phyloP scores from a whole-genome alignment of 2,797 vertebrate species.

The Gambelia wislizenii region DNA sequence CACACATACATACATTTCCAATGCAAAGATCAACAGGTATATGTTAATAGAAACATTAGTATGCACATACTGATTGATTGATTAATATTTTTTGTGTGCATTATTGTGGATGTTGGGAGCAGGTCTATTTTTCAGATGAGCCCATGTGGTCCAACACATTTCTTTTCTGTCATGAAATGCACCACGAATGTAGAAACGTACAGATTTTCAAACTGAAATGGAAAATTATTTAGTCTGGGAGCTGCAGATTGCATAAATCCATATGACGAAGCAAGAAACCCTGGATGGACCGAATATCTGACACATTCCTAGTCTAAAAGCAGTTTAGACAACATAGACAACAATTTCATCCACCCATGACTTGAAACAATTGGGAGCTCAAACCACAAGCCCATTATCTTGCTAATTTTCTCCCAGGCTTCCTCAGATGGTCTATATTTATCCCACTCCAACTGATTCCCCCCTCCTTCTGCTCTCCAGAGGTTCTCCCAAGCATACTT shows the following conservation, averaged over 20 bases:
- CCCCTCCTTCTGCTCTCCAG: neutral
- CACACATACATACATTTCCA: too few species aligned
- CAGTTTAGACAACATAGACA: neutral
- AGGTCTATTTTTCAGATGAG: too few species aligned
- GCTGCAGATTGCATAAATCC: neutral
- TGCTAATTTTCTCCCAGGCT: neutral
- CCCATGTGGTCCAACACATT: too few species aligned
- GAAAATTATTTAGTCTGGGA: neutral
- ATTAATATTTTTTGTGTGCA: too few species aligned
- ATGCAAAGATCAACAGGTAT: too few species aligned
- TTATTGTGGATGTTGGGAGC: too few species aligned
- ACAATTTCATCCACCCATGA: neutral
- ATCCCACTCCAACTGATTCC: neutral
- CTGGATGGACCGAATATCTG: neutral
- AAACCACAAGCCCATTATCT: neutral
- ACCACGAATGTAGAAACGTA: neutral
- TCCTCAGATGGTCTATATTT: neutral
- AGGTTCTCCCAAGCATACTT: constrained; percentile 12
- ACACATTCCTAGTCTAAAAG: neutral
- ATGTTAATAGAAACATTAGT: too few species aligned
- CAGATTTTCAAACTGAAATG: neutral
- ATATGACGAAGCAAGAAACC: neutral
- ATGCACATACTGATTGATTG: too few species aligned
- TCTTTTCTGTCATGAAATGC: too few species aligned
- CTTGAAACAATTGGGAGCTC: neutral